Evolutionary conservation across 2,888 invertebrate species (phyloP), one percentile per base, ranked within the genome.

Genomic region (Drosophila cognata): DNA sequence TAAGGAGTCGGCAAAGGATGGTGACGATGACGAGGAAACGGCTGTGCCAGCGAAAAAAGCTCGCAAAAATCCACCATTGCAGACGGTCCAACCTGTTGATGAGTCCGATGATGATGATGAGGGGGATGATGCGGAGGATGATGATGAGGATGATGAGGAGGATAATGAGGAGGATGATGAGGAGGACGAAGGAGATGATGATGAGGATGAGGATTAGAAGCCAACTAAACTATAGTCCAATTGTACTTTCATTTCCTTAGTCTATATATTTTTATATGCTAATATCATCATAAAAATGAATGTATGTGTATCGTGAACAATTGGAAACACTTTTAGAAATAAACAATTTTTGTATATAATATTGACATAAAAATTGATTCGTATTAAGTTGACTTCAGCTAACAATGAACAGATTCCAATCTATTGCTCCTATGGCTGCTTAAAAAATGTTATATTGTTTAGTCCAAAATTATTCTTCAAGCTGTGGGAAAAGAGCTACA

Each of bases 11-110:
- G 60, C 59, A 3, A 70, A 76, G 43, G 67, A 63, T 6, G 60
- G 62, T 11, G 65, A 68, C 13, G 68, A 68, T 18, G 76, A 67
- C 8, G 71, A 63, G 18, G 77, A 74, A 13, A 94, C 94, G 80
- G 96, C 94, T 80, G 95, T 96, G 91, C 92, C 96, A 36, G 94
- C 95, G 16, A 96, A 96, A 29, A 92, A 94, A 29, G 59, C 74
- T 4, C 82, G 86, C 28, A 84, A 89, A 36, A 74, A 74, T 11
- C 36, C 58, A 5, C 29, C 28, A 33, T 2, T 16, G 18, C 16
- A 75, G 21, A 69, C 76, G 0, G 74, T 63, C 4, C 75, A 83
- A n/a, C 67, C 59, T 0, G 79, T 77, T 6, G 78, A 66, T 2
- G 83, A 84, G 13, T 21, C 10, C 3, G 88, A 83, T 0, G 79